Conservation (phyloP, 2,888 invertebrate genomes). For the Willowsia nigromaculata region DNA sequence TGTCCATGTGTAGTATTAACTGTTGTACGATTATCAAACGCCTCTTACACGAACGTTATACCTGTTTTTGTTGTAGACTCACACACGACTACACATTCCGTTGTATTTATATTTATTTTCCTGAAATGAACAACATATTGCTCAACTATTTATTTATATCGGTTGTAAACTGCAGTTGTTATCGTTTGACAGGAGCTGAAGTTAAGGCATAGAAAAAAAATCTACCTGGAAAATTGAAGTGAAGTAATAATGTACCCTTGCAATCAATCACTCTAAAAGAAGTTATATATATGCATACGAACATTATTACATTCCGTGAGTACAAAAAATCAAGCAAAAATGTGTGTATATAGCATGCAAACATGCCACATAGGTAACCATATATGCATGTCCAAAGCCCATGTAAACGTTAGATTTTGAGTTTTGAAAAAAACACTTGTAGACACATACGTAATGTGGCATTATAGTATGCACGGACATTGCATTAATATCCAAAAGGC, state of each 20-base stretch:
- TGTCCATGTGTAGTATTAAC: not conserved
- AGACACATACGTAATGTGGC: constrained; percentile 44
- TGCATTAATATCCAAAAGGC: constrained; percentile 68
- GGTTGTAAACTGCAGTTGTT: constrained; percentile 25
- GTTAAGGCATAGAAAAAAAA: not conserved
- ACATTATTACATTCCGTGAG: constrained; percentile 23
- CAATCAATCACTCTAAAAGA: constrained; percentile 65
- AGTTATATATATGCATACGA: not conserved
- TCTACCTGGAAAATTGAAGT: constrained; percentile 51
- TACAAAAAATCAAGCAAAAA: constrained; percentile 31
- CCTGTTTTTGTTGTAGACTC: not conserved
- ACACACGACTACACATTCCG: not conserved
- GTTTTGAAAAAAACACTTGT: constrained; percentile 63
- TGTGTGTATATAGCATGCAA: not conserved
- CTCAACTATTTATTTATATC: constrained; percentile 18
- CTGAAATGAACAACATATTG: constrained; percentile 15
- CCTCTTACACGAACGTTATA: not conserved
- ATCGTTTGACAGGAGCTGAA: not conserved
- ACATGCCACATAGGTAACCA: not conserved
- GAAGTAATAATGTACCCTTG: constrained; percentile 18
- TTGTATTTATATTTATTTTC: not conserved
- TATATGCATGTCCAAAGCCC: constrained; percentile 7
- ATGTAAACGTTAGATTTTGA: constrained; percentile 38
- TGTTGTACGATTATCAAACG: not conserved
- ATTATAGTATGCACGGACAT: constrained; percentile 53